phyloP scores from a whole-genome alignment of 2,113 vertebrate species.

The Thamnophis sirtalis region DNA sequence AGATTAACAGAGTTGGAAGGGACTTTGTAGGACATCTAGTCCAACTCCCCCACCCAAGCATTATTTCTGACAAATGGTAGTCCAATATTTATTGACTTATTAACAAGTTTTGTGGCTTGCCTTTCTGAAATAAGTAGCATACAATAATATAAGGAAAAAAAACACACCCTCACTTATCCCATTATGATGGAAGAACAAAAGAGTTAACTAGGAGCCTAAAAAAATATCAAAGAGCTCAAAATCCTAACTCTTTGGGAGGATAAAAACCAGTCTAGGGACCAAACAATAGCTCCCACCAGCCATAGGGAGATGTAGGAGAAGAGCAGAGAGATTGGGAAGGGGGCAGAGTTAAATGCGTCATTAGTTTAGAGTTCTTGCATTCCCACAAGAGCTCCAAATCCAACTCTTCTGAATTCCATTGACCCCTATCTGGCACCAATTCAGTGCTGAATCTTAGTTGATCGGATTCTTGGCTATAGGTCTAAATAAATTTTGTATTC shows the following conservation, averaged over 20 bases:
- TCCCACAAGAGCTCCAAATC: not conserved
- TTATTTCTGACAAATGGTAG: too few relatives aligned
- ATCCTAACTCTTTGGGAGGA: not conserved
- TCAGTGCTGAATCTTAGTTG: not conserved
- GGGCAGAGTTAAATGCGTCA: not conserved
- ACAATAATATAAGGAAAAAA: not conserved
- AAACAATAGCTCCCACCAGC: not conserved
- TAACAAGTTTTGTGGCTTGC: not conserved
- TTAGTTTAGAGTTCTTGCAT: not conserved
- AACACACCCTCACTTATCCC: not conserved
- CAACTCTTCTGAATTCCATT: not conserved
- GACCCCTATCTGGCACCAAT: not conserved
- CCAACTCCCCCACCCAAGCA: too few relatives aligned
- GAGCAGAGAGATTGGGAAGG: not conserved
- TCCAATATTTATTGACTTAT: not conserved
- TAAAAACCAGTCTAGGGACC: not conserved
- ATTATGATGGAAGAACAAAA: not conserved
- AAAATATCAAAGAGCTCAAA: not conserved
- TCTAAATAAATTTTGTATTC: not conserved
- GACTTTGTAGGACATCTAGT: too few relatives aligned
- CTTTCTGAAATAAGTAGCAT: not conserved
- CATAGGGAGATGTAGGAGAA: not conserved
- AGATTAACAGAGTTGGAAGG: too few relatives aligned
- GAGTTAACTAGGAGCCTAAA: not conserved
- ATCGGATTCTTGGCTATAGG: not conserved